Evolutionary conservation across 2,113 vertebrate species (phyloP), one percentile per base, ranked within the genome.

Genomic region (Brienomyrus brachyistius): DNA sequence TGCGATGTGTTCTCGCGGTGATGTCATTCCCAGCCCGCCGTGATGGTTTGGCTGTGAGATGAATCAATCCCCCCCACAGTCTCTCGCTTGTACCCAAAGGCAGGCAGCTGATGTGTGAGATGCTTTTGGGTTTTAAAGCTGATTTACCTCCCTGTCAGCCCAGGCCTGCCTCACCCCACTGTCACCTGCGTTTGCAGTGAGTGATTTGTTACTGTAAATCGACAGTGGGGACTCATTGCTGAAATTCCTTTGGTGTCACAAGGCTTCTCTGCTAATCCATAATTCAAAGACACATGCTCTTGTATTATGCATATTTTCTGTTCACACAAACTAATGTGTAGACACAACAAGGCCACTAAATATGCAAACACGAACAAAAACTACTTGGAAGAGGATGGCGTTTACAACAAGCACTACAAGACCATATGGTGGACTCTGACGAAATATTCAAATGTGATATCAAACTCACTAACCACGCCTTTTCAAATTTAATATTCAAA

Each of bases 251-350:
- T 92, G 94, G 94, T 93, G 95, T 90, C 77, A 92, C 90, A 50
- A 86, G 89, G 92, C 93, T 95, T 95, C 94, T 94, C 94, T 92
- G 93, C 94, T 94, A 95, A 95, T 95, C 94, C 93, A 94, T 95
- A 94, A 94, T 93, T 95, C 95, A 95, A 95, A 94, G 94, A 94
- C 94, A 95, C 94, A 95, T 95, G 94, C 92, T 70, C 90, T 90
- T 94, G 95, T 94, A 95, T 95, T 94, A 95, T 91, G 92, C 92
- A 90, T 92, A 91, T 94, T 94, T 95, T 95, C 94, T 90, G 90
- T 90, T 92, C 94, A 94, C 93, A 94, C 93, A 94, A 90, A 91
- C 93, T 94, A 94, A 95, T 94, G 94, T 93, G 94, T 95, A 95
- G 94, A 94, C 94, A 95, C 59, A 77, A 40, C 59, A 40, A 47